phyloP scores from a whole-genome alignment of 2,797 vertebrate species.

The Hapalemur alaotrensis region DNA sequence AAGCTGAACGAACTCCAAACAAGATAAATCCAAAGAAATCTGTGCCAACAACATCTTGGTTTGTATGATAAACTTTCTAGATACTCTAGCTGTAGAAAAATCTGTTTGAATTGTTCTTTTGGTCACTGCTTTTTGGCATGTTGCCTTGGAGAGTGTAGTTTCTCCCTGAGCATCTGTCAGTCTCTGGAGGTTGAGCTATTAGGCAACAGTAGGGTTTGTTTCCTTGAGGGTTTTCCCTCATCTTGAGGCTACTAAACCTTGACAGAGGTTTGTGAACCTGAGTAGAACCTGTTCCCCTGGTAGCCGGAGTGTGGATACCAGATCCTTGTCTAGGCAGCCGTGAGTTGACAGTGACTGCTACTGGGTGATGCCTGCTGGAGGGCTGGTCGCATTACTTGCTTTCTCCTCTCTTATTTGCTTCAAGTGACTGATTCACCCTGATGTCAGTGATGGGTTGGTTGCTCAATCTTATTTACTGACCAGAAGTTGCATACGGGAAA shows the following conservation, averaged over 20 bases:
- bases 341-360: no score
- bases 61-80: background rate
- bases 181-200: background rate
- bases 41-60: fast-evolving
- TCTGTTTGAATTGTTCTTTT: background rate
- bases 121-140: background rate
- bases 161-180: background rate
- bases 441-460: no score
- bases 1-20: background rate
- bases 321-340: background rate
- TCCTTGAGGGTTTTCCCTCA: background rate
- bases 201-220: background rate
- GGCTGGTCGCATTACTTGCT: fast-evolving
- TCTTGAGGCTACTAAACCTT: background rate
- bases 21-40: background rate
- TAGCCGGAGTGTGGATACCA: background rate
- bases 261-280: background rate
- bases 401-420: background rate
- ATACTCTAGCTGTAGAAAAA: background rate
- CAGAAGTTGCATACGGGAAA: background rate
- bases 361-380: background rate
- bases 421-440: background rate
- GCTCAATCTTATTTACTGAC: background rate
- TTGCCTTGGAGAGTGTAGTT: background rate
- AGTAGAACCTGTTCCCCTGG: background rate